Conservation (phyloP, 2,797 vertebrate species). For the Eptatretus atami region DNA sequence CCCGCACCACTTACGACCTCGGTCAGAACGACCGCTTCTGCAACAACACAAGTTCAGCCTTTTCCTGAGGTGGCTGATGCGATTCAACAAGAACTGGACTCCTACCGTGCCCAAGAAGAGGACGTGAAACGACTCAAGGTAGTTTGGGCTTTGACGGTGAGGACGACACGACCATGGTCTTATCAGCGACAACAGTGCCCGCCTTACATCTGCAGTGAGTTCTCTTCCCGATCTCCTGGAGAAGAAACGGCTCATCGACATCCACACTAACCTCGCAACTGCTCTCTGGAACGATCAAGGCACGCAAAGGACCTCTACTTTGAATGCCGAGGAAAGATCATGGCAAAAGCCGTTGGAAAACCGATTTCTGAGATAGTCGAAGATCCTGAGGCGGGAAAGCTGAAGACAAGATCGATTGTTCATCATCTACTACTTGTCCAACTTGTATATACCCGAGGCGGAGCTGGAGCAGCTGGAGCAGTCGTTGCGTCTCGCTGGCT, state of each 20-base stretch:
- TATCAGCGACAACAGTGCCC: constrained; percentile 89
- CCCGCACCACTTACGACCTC: constrained; percentile 62
- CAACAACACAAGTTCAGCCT: constrained; percentile 81
- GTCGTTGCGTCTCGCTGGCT: constrained; percentile 41
- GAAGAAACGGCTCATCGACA: constrained; percentile 87
- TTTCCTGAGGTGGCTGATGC: constrained; percentile 84
- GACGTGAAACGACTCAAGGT: constrained; percentile 80
- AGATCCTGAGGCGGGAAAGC: constrained; percentile 32
- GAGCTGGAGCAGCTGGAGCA: constrained; percentile 84
- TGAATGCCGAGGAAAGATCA: constrained; percentile 91
- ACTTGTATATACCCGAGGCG: constrained; percentile 16
- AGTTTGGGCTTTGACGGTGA: constrained; percentile 92
- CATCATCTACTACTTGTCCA: no score
- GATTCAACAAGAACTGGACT: constrained; percentile 68
- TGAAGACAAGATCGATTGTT: no score
- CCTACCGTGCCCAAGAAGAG: constrained; percentile 77
- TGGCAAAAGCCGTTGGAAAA: constrained; percentile 86
- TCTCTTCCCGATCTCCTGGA: constrained; percentile 85
- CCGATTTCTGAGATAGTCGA: constrained; percentile 82
- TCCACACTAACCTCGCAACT: constrained; percentile 87
- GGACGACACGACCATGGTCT: constrained; percentile 89
- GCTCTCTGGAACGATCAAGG: constrained; percentile 84
- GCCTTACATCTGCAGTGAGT: constrained; percentile 83
- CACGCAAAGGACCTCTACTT: constrained; percentile 81
- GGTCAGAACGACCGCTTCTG: constrained; percentile 65